These are phyloP conservation scores for Philereme transversata DNA, from an alignment of 2,888 invertebrate species.

Conservation along the genomic window DNA sequence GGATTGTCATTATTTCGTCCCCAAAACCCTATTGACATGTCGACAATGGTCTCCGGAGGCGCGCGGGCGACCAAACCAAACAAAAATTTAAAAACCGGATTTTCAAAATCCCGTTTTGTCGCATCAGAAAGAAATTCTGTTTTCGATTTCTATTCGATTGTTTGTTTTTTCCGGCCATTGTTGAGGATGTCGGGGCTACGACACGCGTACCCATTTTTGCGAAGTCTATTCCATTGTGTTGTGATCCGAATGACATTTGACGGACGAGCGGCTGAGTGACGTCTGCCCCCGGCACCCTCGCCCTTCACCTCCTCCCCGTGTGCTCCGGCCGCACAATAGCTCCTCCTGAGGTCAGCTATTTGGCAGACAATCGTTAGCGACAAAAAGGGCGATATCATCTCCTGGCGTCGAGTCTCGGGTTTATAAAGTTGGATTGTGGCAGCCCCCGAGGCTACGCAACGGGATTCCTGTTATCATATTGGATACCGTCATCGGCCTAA, in stretches of 20 bases:
- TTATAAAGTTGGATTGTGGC: conserved; percentile 48
- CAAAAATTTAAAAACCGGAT: conserved; percentile 77
- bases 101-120: conserved; percentile 81
- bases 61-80: conserved; percentile 62
- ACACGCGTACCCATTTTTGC: conserved; percentile 81
- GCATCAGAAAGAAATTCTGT: conserved; percentile 78
- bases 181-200: conserved; percentile 67
- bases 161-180: conserved; percentile 80
- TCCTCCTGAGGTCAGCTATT: conserved; percentile 54
- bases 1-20: conserved; percentile 50
- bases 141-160: conserved; percentile 83
- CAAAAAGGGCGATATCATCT: conserved; percentile 55
- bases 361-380: conserved; percentile 47
- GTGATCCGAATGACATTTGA: conserved; percentile 74
- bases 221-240: conserved; percentile 78
- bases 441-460: conserved; percentile 73
- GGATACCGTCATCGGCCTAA: conserved; percentile 70
- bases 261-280: conserved; percentile 61
- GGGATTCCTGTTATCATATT: conserved; percentile 81
- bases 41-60: conserved; percentile 62
- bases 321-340: conserved; percentile 14
- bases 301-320: conserved; percentile 7
- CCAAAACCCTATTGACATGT: conserved; percentile 48
- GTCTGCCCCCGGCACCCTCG: conserved; percentile 46
- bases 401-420: conserved; percentile 44